Base-by-base conservation (phyloP, 2,797 vertebrate species). In the Takifugu rubripes region DNA sequence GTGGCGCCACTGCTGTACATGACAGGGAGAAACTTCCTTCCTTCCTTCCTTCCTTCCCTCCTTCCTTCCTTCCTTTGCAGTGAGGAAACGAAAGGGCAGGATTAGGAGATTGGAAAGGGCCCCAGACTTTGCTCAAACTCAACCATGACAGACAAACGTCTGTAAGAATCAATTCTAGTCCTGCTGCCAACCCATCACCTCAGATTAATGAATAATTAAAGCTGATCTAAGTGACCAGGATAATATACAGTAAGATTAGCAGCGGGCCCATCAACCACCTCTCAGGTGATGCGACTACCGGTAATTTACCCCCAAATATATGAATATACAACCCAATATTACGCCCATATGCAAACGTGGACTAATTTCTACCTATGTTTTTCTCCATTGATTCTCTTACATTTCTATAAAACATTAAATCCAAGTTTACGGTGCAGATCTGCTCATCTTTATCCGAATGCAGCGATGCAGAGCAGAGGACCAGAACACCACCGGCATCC, bases 151-250 rank as follows among this genome's bases (percentile, higher is more conserved):
- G 85, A 84, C 84, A 85, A 84, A 84, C 64, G 75, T 80, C 82
- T 84, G 74, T 77, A 83, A 83, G 71, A 88, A 87, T 88, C 82
- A 87, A 81, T 87, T 81, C 84, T 69, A 74, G 77, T 53, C 58
- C 76, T 49, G 47, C 75, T 74, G 74, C 66, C 68, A 71, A 78
- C 60, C 81, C 72, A 74, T 78, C 49, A 52, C 70, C 72, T 70
- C 67, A 76, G 77, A 85, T 84, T 74, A 79, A 87, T 90, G 78
- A 90, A 90, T 90, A 87, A 89, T 88, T 88, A 79, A 88, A 74
- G 67, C 47, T 72, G 57, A 74, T 72, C 68, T 73, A 77, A 58
- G 63, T 77, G 61, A 55, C 67, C 77, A 70, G 73, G 75, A 81
- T 70, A 67, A 82, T 70, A 78, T 74, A 40, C 36, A 40, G 36